Conservation (phyloP, 2,888 invertebrate genomes). For the Ypsolopha scabrella region DNA sequence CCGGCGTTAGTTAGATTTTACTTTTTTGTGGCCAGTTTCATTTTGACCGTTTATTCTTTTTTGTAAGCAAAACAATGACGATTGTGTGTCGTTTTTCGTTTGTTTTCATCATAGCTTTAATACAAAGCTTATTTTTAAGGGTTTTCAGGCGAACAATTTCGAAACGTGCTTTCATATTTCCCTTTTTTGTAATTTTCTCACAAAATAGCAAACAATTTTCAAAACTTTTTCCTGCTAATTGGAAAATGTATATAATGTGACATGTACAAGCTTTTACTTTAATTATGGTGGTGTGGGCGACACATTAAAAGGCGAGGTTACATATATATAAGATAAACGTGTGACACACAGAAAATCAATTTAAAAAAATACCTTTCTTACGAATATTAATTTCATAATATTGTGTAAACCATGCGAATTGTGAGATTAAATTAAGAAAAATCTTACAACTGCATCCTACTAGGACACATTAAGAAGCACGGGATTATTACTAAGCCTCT, state of each 20-base stretch:
- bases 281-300: constrained; percentile 20
- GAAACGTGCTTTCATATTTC: not conserved
- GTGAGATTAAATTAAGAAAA: no score
- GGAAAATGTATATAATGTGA: not conserved
- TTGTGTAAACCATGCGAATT: no score
- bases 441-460: no score
- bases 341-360: no score
- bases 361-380: no score
- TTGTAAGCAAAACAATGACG: not conserved
- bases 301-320: constrained; percentile 13
- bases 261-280: constrained; percentile 20
- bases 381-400: no score
- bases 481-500: no score
- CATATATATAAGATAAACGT: not conserved
- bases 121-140: not conserved
- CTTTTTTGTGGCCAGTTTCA: not conserved
- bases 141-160: not conserved
- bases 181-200: not conserved
- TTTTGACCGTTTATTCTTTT: constrained; percentile 1
- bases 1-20: not conserved
- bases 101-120: not conserved
- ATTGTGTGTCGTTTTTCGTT: not conserved
- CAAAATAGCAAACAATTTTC: not conserved
- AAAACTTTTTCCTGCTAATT: constrained; percentile 2
- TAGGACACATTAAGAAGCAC: no score